These are phyloP conservation scores for Penelope pileata DNA, from an alignment of 2,113 vertebrate genomes.

Conservation along the genomic window DNA sequence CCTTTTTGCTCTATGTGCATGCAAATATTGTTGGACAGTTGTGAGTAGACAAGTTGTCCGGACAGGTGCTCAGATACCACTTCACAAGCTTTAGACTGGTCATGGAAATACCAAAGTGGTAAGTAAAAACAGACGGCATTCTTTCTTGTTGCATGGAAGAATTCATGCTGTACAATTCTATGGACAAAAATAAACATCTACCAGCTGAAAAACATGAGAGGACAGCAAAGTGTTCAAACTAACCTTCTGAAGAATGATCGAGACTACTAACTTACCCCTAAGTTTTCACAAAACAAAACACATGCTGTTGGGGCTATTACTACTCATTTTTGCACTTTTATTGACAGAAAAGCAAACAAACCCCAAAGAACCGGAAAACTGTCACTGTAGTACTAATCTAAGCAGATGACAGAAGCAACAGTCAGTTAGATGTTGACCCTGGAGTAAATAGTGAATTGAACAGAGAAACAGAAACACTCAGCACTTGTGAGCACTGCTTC, in stretches of 20 bases:
- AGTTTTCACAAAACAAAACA: background rate
- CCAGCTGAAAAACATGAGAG: background rate
- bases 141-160: background rate
- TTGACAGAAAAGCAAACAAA: background rate
- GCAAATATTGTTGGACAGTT: background rate
- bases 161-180: background rate
- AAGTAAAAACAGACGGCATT: background rate
- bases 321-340: background rate
- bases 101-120: background rate
- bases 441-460: background rate
- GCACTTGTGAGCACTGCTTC: background rate
- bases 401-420: background rate
- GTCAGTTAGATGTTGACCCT: background rate
- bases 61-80: background rate
- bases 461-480: background rate
- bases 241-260: background rate
- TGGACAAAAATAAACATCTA: background rate
- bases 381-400: background rate
- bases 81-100: background rate
- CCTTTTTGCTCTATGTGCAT: background rate
- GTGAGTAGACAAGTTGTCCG: background rate
- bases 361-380: background rate
- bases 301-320: rapidly evolving
- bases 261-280: background rate
- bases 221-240: background rate